phyloP scores from a whole-genome alignment of 1,140 invertebrate genomes.

The Drosophila punjabiensis region DNA sequence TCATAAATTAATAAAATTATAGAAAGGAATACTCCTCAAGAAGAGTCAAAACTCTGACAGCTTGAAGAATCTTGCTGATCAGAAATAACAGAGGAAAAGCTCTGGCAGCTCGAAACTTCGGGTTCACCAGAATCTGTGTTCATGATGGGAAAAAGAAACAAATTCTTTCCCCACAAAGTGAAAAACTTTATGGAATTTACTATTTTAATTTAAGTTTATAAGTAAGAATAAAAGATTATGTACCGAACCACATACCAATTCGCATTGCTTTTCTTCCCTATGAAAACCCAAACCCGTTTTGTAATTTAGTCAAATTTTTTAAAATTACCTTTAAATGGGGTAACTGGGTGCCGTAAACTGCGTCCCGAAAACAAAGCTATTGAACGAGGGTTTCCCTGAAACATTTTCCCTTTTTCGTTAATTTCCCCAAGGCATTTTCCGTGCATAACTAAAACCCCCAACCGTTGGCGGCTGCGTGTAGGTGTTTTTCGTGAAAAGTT shows the following conservation, averaged over 20 bases:
- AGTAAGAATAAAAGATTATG: neutral
- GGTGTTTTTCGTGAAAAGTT: constrained; percentile 40
- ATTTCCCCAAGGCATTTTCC: constrained; percentile 71
- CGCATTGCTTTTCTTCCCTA: neutral
- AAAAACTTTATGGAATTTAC: no score
- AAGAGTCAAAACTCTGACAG: no score
- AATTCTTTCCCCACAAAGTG: rapidly evolving
- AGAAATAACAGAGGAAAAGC: neutral
- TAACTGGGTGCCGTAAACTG: constrained; percentile 42
- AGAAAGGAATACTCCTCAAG: no score
- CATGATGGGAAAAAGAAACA: no score
- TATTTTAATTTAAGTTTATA: neutral
- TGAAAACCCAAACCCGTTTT: neutral
- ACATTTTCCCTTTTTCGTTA: constrained; percentile 67
- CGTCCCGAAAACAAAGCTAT: constrained; percentile 48
- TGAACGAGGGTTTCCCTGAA: constrained; percentile 53
- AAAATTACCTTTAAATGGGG: constrained; percentile 19
- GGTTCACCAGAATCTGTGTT: constrained; percentile 54
- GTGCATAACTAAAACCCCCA: constrained; percentile 71
- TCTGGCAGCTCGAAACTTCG: neutral
- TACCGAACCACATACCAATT: neutral
- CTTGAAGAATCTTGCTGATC: neutral
- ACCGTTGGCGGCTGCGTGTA: constrained; percentile 44
- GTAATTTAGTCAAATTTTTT: constrained; percentile 9
- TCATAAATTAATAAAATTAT: neutral